phyloP scores from a whole-genome alignment of 2,113 vertebrate genomes.

The Dasyprocta punctata region DNA sequence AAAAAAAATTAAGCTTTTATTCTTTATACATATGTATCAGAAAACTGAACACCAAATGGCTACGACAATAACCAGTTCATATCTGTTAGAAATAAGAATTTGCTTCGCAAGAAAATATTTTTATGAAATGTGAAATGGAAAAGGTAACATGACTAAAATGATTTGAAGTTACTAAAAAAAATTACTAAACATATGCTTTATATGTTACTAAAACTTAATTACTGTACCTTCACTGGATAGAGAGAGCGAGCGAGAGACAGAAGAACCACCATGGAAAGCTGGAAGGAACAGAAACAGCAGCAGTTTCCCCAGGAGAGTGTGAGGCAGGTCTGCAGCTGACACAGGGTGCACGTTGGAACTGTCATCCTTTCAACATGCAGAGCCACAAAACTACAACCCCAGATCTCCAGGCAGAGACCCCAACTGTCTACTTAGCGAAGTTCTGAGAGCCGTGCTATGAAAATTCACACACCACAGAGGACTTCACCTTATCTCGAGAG shows the following conservation, averaged over 20 bases:
- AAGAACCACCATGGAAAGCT: not conserved
- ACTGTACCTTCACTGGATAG: not conserved
- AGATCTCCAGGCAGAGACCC: no score
- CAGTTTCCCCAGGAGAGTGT: not conserved
- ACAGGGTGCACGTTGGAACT: fast-evolving
- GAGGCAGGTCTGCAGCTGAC: fast-evolving
- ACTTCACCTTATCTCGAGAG: fast-evolving
- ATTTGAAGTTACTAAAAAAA: no score
- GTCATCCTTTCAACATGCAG: not conserved
- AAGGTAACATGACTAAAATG: not conserved
- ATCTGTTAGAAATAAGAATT: not conserved
- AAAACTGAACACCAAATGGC: not conserved
- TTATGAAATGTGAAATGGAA: not conserved
- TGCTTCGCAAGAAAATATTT: not conserved
- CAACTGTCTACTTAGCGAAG: not conserved
- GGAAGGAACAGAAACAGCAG: not conserved
- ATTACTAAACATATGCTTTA: not conserved
- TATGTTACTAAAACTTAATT: not conserved
- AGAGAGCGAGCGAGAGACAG: not conserved
- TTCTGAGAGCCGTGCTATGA: not conserved
- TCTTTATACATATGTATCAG: not conserved
- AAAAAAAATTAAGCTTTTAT: not conserved
- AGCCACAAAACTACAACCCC: not conserved
- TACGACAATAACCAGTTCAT: not conserved
- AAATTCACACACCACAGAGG: not conserved